A percentile compares a stretch with the other conserved stretches of the same genome.
Conservation (phyloP, 1,140 invertebrate species). For the Nasonia longicornis region DNA sequence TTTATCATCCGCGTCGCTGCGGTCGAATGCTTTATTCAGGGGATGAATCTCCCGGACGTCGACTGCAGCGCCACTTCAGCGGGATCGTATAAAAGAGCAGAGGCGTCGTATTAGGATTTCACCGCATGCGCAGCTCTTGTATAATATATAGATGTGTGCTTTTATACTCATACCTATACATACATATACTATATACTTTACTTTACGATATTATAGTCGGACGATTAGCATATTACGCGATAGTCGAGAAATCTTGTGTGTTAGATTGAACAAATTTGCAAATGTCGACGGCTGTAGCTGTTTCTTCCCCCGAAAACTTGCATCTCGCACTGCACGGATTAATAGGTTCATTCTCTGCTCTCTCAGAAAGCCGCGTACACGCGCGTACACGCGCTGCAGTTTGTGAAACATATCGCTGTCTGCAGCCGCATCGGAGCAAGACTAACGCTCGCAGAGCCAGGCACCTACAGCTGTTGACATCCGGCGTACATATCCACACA, state of each 20-base stretch:
- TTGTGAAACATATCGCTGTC: neutral
- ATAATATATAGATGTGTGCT: no score
- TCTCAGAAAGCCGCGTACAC: neutral
- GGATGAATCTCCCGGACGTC: conserved; percentile 6
- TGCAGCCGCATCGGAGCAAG: neutral
- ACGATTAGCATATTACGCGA: no score
- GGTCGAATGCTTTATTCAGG: conserved; percentile 24
- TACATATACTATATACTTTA: neutral
- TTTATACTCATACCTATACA: neutral
- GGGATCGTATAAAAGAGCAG: neutral
- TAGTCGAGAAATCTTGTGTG: no score
- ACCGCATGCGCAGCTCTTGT: neutral
- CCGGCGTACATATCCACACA: neutral
- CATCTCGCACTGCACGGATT: no score
- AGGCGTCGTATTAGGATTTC: neutral
- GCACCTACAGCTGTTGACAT: conserved; percentile 4
- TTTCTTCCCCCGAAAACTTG: no score
- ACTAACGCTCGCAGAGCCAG: neutral
- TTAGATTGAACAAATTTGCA: no score
- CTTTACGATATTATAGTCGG: no score
- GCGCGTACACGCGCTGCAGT: neutral
- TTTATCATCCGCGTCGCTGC: neutral
- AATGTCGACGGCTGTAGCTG: no score
- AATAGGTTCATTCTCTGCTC: no score
- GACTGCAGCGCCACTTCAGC: neutral